Conservation (phyloP, 2,113 vertebrate genomes). For the Miniopterus natalensis region DNA sequence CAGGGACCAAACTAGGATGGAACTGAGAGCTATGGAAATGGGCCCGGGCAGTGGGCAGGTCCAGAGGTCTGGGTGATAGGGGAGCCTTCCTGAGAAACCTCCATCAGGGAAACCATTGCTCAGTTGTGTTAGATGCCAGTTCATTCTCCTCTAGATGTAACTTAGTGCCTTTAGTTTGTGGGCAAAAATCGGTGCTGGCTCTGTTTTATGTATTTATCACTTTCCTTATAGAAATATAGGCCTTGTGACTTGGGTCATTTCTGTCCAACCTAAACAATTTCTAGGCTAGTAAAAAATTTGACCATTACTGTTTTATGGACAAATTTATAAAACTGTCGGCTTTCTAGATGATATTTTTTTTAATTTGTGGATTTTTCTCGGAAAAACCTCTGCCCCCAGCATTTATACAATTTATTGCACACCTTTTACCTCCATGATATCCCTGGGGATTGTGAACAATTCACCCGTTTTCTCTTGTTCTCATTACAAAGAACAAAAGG, state of each 20-base stretch:
- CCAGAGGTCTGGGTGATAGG: not conserved
- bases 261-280: conserved; percentile 72
- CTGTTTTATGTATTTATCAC: conserved; percentile 49
- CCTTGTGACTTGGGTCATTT: conserved; percentile 60
- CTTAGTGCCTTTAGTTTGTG: not conserved
- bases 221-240: conserved; percentile 62
- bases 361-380: conserved; percentile 60
- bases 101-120: not conserved
- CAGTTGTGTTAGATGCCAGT: not conserved
- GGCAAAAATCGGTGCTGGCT: conserved; percentile 8
- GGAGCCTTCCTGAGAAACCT: not conserved
- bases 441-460: conserved; percentile 50
- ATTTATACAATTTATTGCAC: conserved; percentile 47
- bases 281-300: conserved; percentile 54
- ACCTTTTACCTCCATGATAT: conserved; percentile 55
- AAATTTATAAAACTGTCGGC: conserved; percentile 71
- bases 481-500: conserved; percentile 69
- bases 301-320: conserved; percentile 62
- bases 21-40: not conserved
- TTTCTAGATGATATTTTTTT: conserved; percentile 62
- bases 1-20: not conserved
- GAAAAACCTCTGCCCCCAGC: not conserved
- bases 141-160: not conserved
- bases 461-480: conserved; percentile 70
- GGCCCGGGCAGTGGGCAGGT: not conserved